Evolutionary conservation across 2,113 vertebrate species (phyloP).

Genomic region (Promerops cafer): DNA sequence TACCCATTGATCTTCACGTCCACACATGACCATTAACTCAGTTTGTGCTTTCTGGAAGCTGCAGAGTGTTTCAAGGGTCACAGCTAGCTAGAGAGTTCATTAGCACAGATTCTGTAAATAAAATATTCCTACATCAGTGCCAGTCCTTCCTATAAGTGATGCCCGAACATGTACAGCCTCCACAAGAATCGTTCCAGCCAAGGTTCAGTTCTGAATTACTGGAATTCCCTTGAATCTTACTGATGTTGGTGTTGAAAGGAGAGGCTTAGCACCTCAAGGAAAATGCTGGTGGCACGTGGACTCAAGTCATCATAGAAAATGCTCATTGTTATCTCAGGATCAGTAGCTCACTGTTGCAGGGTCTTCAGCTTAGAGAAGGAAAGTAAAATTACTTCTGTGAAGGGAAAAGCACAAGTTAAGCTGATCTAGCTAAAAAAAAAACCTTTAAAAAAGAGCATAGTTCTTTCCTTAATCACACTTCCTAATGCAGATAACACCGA

Average conservation of each 20-base stretch:
- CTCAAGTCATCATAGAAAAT: not conserved
- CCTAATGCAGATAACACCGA: not conserved
- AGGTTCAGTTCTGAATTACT: not conserved
- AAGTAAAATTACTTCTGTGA: not conserved
- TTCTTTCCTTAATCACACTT: slow-evolving; percentile 32
- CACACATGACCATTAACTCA: not conserved
- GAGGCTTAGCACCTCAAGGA: not conserved
- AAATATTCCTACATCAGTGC: fast-evolving
- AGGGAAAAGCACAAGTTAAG: not conserved
- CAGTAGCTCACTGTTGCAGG: fast-evolving
- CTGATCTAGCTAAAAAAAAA: not conserved
- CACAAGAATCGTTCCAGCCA: not conserved
- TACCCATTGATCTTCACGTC: not conserved
- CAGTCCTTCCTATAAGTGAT: not conserved
- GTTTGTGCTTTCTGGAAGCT: not conserved
- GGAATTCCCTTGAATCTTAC: not conserved
- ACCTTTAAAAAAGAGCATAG: not conserved
- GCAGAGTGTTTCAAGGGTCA: not conserved
- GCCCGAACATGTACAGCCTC: not conserved
- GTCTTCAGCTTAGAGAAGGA: not conserved
- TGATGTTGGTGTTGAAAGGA: not conserved
- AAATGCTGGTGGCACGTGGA: not conserved
- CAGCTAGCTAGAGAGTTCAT: not conserved
- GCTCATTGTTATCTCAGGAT: not conserved
- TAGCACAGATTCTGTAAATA: not conserved